Conservation (phyloP, 2,797 vertebrate genomes). For the Enteromius unitaeniatus region DNA sequence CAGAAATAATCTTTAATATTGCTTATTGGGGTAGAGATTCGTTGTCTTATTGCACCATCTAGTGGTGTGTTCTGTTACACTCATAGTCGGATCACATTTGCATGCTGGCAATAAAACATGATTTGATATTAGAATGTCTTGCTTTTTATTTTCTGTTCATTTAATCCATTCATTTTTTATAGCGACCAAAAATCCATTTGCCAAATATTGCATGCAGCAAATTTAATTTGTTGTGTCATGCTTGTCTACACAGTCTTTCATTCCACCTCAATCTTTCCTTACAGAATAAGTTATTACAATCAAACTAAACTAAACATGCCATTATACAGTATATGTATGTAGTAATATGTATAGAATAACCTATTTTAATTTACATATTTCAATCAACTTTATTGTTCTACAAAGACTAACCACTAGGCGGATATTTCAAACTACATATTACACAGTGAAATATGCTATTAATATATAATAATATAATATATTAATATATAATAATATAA, state of each 20-base stretch:
- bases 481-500: too few relatives aligned
- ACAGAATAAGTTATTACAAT: background rate
- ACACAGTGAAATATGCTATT: background rate
- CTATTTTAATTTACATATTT: background rate
- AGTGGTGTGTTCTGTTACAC: background rate
- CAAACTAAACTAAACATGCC: background rate
- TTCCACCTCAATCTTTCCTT: background rate
- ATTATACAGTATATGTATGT: background rate
- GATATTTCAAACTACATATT: background rate
- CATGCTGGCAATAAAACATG: background rate
- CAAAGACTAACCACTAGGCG: background rate
- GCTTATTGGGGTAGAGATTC: background rate
- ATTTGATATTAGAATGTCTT: background rate
- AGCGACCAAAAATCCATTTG: background rate
- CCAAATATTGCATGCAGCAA: background rate
- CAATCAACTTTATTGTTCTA: background rate
- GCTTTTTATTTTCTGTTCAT: background rate
- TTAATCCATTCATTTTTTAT: background rate
- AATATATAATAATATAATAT: too few relatives aligned
- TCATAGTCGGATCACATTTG: too few relatives aligned
- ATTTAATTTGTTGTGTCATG: background rate
- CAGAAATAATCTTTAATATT: background rate
- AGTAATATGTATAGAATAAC: background rate
- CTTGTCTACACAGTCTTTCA: background rate
- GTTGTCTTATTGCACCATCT: constrained; percentile 28